Conservation (phyloP, 2,113 vertebrate species). For the Sterrhoptilus dennistouni region DNA sequence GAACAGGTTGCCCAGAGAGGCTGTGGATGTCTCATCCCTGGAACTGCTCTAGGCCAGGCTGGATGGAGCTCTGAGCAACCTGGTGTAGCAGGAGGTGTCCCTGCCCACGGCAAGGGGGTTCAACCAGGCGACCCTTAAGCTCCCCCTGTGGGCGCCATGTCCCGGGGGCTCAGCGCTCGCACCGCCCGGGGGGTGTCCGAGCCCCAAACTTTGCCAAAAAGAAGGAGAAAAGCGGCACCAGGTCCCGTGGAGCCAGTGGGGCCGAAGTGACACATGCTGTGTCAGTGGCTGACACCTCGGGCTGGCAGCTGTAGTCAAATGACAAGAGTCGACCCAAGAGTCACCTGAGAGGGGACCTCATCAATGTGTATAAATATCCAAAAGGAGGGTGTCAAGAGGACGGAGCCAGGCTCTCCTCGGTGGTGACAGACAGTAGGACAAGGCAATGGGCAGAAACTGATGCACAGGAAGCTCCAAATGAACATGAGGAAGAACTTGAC, state of each 20-base stretch:
- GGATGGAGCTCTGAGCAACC: background rate
- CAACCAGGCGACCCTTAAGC: too few species aligned
- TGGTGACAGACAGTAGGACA: too few species aligned
- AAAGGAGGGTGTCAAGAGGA: background rate
- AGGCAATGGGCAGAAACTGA: fast-evolving
- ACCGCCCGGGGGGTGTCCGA: fast-evolving
- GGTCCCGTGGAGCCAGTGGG: fast-evolving
- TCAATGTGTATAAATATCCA: too few species aligned
- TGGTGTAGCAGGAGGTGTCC: background rate
- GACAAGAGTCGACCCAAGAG: background rate
- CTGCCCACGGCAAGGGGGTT: fast-evolving
- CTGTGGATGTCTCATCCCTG: background rate
- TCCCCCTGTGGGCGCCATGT: fast-evolving
- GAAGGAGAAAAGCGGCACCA: fast-evolving
- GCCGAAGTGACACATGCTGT: fast-evolving
- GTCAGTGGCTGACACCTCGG: background rate
- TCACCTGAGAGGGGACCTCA: background rate
- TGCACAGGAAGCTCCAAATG: background rate
- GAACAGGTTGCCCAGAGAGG: background rate
- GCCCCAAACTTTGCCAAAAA: fast-evolving
- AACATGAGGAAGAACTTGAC: background rate
- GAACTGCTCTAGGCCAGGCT: background rate
- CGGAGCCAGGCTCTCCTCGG: background rate
- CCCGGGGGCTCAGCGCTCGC: fast-evolving
- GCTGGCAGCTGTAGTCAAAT: fast-evolving